A percentile compares a stretch with the other conserved stretches of the same genome.
Evolutionary conservation across 2,888 invertebrate species (phyloP).

Genomic region (Morpho deidamia): DNA sequence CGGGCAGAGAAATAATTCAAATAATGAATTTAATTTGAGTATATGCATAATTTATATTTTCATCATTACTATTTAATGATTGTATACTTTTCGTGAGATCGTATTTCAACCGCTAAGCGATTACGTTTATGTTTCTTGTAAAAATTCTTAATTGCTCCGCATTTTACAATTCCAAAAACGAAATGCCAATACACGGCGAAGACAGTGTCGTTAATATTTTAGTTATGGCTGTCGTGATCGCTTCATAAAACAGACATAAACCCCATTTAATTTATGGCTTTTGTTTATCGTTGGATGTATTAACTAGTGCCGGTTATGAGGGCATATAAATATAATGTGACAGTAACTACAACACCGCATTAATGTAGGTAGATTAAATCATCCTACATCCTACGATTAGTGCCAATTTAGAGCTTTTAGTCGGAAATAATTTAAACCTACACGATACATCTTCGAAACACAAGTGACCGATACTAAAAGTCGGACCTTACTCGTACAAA

Average conservation of each 20-base stretch:
- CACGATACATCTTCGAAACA: not conserved
- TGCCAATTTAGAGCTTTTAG: conserved; percentile 10
- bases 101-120: not conserved
- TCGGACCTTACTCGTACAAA: too few relatives aligned
- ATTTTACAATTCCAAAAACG: not conserved
- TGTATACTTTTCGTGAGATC: not conserved
- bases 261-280: conserved; percentile 16
- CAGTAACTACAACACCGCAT: conserved; percentile 4
- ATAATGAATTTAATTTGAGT: too few relatives aligned
- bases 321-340: conserved; percentile 14
- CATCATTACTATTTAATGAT: too few relatives aligned
- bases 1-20: too few relatives aligned
- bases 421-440: conserved; percentile 4
- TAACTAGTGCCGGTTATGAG: conserved; percentile 3
- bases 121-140: not conserved
- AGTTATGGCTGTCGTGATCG: conserved; percentile 3
- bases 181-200: not conserved
- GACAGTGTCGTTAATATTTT: conserved; percentile 2
- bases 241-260: conserved; percentile 12
- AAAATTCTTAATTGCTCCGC: not conserved
- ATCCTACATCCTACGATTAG: conserved; percentile 5
- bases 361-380: conserved; percentile 1
- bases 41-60: too few relatives aligned
- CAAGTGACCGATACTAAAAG: not conserved
- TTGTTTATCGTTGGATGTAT: conserved; percentile 11